Evolutionary conservation across 2,797 vertebrate genomes (phyloP), one percentile per base, ranked within the genome.

Genomic region (Aplochiton taeniatus): DNA sequence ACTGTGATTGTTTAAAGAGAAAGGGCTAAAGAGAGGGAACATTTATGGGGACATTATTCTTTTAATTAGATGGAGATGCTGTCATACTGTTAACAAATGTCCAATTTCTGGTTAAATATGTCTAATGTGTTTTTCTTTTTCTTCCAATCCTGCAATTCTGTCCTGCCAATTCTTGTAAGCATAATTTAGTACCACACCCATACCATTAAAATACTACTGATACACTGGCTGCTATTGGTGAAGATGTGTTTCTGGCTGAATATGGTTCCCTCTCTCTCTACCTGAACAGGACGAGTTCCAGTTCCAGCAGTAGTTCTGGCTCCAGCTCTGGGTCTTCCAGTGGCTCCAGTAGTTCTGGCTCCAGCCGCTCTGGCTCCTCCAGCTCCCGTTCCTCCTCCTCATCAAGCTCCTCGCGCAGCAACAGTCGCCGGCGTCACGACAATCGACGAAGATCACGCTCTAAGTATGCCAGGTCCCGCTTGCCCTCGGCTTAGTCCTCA

Each of bases 311-410:
- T 0, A 95, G 95, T 52, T 97, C 95, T 0, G 94, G 95, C 58
- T 96, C 95, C 81, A 95, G 94, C 85, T 96, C 94, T 0, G 94
- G 95, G 61, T 97, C 96, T 0, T 97, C 95, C 82, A 95, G 94
- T 0, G 95, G 95, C 63, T 96, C 96, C 17, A 96, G 95, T 74
- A 96, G 96, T 0, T 97, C 95, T 0, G 94, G 92, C 1, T 96
- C 95, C 0, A 96, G 94, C 84, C 94, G 93, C 70, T 96, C 95
- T 0, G 95, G 96, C 46, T 97, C 95, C 11, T 96, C 96, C 60
- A 96, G 94, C 82, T 94, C 96, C 0, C 94, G 93, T 13, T 97
- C 95, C 52, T 98, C 95, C 53, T 96, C 94, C 20, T 96, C 95
- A 6, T 96, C 95, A 78, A 96, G 95, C 43, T 96, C 95, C 18